Evolutionary conservation across 2,888 invertebrate species (phyloP), one percentile per base, ranked within the genome.

Genomic region (Trichopoda pennipes): DNA sequence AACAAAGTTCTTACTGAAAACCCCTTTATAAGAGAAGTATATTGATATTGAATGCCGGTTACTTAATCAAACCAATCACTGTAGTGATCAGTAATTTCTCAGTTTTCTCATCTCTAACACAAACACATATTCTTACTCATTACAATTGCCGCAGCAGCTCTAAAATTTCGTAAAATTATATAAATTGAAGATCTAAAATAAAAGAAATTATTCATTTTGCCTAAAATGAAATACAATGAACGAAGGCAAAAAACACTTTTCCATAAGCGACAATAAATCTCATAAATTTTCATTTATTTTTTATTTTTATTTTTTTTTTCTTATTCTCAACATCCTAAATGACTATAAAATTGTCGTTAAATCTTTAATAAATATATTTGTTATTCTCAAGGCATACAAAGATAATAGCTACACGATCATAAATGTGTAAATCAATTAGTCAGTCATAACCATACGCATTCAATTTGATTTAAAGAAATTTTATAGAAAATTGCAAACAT

Each of bases 301-400:
- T 75, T 4, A 7, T 4, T 7, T 28, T 28, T 28, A 6, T 28
- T 28, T 28, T 28, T 28, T 28, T 28, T 28, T 28, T 28, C 28
- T 28, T 38, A 28, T 51, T 53, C 44, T n/a, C 55, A 49, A 51
- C 66, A 42, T 75, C 64, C 66, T 66, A 42, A 28, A 53, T 68
- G 58, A 60, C 68, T 68, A 32, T 28, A 49, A 38, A 38, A 3
- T 38, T 10, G 38, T 38, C 38, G 38, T 38, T 38, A 49, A 75
- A 42, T 66, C 19, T 23, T n/a, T 47, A n/a, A 14, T 21, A 8
- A n/a, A 16, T 32, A 16, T n/a, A 64, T 58, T 66, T 74, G 17
- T 28, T 64, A 74, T 74, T 58, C 64, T 17, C 9, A 1, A 19
- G 23, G 74, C 56, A 74, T 66, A 3, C 19, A 42, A 38, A 58